A percentile compares a stretch with the other conserved stretches of the same genome.
These are phyloP conservation scores for Andrena praecox DNA, from an alignment of 2,888 invertebrate genomes.

Conservation along the genomic window DNA sequence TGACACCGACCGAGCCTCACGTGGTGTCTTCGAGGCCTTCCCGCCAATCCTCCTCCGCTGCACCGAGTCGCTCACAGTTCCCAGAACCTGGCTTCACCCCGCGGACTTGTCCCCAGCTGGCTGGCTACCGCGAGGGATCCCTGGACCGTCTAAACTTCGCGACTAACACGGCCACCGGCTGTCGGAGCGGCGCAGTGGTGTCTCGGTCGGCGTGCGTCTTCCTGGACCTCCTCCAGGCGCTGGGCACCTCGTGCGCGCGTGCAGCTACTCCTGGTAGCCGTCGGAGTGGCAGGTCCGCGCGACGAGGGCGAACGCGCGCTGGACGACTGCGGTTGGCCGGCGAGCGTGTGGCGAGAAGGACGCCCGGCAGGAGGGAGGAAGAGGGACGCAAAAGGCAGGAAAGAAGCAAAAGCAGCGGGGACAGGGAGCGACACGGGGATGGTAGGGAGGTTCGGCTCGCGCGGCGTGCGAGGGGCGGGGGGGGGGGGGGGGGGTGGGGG, in stretches of 20 bases:
- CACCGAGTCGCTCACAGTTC: too few species aligned
- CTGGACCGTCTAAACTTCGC: conserved; percentile 4
- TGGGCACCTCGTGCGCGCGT: conserved; percentile 72
- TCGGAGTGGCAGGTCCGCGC: conserved; percentile 72
- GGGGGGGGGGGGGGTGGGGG: conserved; percentile 10
- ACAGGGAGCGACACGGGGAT: conserved; percentile 58
- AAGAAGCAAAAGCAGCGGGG: conserved; percentile 40
- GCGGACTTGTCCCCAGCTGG: too few species aligned
- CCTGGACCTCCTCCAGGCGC: conserved; percentile 65
- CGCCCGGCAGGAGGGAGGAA: conserved; percentile 53
- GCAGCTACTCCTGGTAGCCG: conserved; percentile 71
- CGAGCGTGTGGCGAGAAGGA: conserved; percentile 67
- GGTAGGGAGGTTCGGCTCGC: conserved; percentile 22
- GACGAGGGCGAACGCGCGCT: conserved; percentile 75
- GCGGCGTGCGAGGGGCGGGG: conserved; percentile 3
- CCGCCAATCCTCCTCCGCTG: too few species aligned
- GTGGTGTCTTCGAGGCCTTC: too few species aligned
- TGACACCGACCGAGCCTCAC: too few species aligned
- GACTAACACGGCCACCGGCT: conserved; percentile 23
- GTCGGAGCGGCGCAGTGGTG: conserved; percentile 29
- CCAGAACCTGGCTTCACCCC: too few species aligned
- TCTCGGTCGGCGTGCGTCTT: conserved; percentile 51
- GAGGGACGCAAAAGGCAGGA: conserved; percentile 43
- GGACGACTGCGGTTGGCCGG: conserved; percentile 74
- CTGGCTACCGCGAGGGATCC: neutral